These are phyloP conservation scores for Xyliphius kryptos DNA, from an alignment of 2,113 vertebrate genomes.

Conservation along the genomic window DNA sequence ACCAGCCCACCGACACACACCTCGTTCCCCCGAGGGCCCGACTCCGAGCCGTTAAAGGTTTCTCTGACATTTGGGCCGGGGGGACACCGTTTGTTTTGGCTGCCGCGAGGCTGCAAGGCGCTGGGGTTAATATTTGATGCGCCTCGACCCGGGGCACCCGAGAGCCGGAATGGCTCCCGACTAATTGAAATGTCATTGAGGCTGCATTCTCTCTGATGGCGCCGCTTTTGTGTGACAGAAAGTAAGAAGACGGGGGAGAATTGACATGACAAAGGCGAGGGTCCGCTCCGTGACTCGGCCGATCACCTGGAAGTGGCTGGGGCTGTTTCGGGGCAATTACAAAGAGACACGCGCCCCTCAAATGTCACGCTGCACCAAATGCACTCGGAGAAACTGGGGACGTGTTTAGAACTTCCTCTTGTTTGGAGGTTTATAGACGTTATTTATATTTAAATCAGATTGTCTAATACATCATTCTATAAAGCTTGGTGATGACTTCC, in stretches of 20 bases:
- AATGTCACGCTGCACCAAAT: conserved; percentile 7
- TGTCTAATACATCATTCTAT: too few relatives aligned
- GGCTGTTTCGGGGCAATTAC: background rate
- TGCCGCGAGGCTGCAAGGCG: conserved; percentile 22
- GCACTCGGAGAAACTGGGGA: background rate
- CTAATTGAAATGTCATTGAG: conserved; percentile 44
- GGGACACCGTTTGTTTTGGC: conserved; percentile 39
- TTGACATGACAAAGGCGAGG: background rate
- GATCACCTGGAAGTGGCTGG: background rate
- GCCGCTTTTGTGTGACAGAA: background rate
- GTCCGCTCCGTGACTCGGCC: conserved; percentile 2
- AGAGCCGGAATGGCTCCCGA: conserved; percentile 10
- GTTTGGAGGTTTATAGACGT: too few relatives aligned
- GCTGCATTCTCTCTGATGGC: background rate
- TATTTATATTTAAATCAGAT: too few relatives aligned
- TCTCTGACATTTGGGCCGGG: conserved; percentile 45
- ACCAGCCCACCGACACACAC: background rate
- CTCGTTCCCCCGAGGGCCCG: conserved; percentile 25
- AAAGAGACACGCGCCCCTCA: background rate
- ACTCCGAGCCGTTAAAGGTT: conserved; percentile 45
- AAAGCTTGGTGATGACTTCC: too few relatives aligned
- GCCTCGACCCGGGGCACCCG: conserved; percentile 31
- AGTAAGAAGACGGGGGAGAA: conserved; percentile 3
- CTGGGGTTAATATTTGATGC: conserved; percentile 52
- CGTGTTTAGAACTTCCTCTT: too few relatives aligned